Base-by-base conservation (phyloP, 2,113 vertebrate species). In the Eulacestoma nigropectus region DNA sequence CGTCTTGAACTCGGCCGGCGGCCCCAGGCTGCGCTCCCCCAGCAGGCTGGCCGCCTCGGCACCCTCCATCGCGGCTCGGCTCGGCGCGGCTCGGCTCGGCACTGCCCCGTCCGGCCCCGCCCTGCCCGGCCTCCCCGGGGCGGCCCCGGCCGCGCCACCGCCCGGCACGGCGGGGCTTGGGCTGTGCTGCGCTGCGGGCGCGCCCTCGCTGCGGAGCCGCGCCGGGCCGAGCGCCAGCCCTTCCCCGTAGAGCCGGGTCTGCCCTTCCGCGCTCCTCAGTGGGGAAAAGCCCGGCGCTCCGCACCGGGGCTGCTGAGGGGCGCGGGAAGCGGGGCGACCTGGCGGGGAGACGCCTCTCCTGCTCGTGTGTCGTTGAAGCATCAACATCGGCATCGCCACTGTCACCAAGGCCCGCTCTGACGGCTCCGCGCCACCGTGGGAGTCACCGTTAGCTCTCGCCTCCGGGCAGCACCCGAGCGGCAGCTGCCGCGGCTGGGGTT, bases 1-100 rank as follows among this genome's bases (percentile, higher is more conserved):
- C 3, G 97, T 64, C 84, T 93, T 98, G 81, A 98, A 97, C 4
- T 10, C 47, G 5, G 46, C 20, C 37, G n/a, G 87, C 7, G 23
- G 75, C 25, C 22, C 59, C 80, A 35, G 47, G 20, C 16, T 46
- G 7, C 33, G 8, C 46, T 86, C 76, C 42, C 46, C 50, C 5
- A 95, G 46, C 47, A 94, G 8, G 21, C 65, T 64, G 6, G 11
- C 37, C 3, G 26, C 10, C 39, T 94, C 92, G 0, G 2, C 22
- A 6, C 39, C 49, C 64, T 94, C 95, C 95, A 96, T 94, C 53
- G 8, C 49, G 10, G 41, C 67, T 2, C 49, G 21, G 52, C 52
- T 0, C 35, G 2, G 46, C 42, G 2, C 27, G 2, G 53, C 42
- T 2, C 47, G 30, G 44, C 55, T 8, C 42, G 13, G 57, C 33